Conservation (phyloP, 1,140 invertebrate genomes). For the Zaprionus taronus region DNA sequence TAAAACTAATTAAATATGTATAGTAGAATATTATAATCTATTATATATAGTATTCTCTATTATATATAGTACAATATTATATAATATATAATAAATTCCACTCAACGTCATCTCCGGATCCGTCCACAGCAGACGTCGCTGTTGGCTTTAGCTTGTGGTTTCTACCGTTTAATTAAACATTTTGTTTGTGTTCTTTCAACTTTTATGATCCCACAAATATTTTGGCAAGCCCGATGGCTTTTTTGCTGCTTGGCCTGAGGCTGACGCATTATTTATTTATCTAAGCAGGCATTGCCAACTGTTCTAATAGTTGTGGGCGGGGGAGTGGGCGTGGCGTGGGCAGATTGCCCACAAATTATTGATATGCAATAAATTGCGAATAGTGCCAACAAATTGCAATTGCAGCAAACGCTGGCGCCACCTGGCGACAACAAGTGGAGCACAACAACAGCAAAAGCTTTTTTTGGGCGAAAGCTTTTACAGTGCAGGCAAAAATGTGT, state of each 20-base stretch:
- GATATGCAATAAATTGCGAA: slow-evolving; percentile 11
- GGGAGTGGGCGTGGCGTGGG: neutral
- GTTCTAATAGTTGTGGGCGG: neutral
- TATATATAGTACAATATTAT: too few species aligned
- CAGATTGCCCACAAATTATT: slow-evolving; percentile 28
- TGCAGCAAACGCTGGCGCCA: slow-evolving; percentile 13
- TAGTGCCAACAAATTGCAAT: neutral
- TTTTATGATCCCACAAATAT: slow-evolving; percentile 41
- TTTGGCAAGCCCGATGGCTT: slow-evolving; percentile 29
- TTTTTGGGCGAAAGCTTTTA: slow-evolving; percentile 26
- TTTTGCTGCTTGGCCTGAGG: slow-evolving; percentile 22
- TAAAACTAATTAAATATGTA: slow-evolving; percentile 18
- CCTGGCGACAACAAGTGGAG: slow-evolving; percentile 10
- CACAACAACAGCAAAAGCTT: slow-evolving; percentile 10
- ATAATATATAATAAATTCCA: neutral
- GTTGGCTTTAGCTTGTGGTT: slow-evolving; percentile 3
- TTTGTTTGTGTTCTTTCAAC: slow-evolving; percentile 41
- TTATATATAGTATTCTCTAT: neutral
- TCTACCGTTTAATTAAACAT: slow-evolving; percentile 29
- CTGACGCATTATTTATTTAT: slow-evolving; percentile 69
- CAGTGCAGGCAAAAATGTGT: slow-evolving; percentile 22
- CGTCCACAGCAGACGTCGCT: slow-evolving; percentile 14
- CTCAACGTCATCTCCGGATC: neutral
- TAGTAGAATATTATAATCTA: slow-evolving; percentile 40
- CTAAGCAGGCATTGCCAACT: slow-evolving; percentile 26